Evolutionary conservation across 2,797 vertebrate genomes (phyloP).

Genomic region (Smutsia gigantea): DNA sequence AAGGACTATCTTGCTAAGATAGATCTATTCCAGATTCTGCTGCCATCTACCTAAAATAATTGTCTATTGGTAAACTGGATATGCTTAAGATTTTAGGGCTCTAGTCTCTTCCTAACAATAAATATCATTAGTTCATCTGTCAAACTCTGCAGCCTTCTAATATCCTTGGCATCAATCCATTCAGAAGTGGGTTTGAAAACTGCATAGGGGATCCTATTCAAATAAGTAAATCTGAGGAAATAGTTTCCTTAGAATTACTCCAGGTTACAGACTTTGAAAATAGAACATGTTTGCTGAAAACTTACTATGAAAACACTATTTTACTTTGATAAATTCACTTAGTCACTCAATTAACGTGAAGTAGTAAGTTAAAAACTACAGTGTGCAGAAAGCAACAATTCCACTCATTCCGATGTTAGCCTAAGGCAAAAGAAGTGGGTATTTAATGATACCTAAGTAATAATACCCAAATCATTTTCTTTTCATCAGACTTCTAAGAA

Average conservation of each 20-base stretch:
- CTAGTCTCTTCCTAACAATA: conserved; percentile 7
- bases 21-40: conserved; percentile 30
- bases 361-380: neutral
- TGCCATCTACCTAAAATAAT: conserved; percentile 40
- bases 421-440: neutral
- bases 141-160: conserved; percentile 47
- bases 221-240: conserved; percentile 40
- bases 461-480: conserved; percentile 48
- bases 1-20: neutral
- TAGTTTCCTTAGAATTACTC: conserved; percentile 34
- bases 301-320: neutral
- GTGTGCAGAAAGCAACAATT: neutral
- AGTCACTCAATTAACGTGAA: neutral
- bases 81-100: neutral
- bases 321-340: conserved; percentile 35
- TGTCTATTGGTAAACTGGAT: neutral
- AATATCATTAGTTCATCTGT: conserved; percentile 50
- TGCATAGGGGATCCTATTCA: conserved; percentile 19
- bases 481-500: conserved; percentile 74
- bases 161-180: conserved; percentile 40
- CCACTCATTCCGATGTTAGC: neutral
- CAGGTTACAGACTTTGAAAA: conserved; percentile 50
- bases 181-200: conserved; percentile 56
- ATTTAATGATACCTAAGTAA: neutral
- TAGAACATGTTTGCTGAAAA: conserved; percentile 13